Conservation (phyloP, 2,797 vertebrate genomes). For the Anomalospiza imberbis region DNA sequence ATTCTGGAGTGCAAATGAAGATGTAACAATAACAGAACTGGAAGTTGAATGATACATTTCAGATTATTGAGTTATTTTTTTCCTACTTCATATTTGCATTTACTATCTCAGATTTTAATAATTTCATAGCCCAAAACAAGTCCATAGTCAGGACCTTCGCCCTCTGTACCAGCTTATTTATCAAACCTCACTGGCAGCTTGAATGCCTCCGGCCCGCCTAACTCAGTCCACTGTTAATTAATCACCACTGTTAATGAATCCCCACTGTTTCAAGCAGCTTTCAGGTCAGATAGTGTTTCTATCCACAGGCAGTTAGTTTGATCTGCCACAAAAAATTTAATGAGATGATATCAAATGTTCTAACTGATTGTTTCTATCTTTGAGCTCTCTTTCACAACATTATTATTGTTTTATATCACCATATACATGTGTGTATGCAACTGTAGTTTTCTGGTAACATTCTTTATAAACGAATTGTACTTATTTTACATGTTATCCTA, state of each 20-base stretch:
- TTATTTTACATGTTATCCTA: not conserved
- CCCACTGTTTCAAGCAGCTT: not conserved
- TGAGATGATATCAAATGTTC: not conserved
- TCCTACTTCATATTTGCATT: not conserved
- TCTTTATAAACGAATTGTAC: not conserved
- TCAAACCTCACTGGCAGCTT: not conserved
- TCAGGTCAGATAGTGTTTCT: not conserved
- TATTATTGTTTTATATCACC: not conserved
- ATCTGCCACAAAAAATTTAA: not conserved
- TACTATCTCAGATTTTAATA: not conserved
- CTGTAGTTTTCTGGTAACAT: not conserved
- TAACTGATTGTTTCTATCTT: not conserved
- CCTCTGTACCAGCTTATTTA: not conserved
- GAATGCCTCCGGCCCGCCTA: not conserved
- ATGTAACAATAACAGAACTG: not conserved
- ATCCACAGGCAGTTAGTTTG: not conserved
- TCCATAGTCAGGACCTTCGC: not conserved
- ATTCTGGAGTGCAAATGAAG: not conserved
- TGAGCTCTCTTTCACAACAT: not conserved
- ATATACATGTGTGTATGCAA: accelerated
- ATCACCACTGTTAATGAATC: not conserved
- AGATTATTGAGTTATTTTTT: not conserved
- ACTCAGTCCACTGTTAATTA: not conserved
- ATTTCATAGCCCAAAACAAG: not conserved
- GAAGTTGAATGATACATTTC: not conserved